Evolutionary conservation across 1,140 invertebrate genomes (phyloP), one percentile per base, ranked within the genome.

Genomic region (Rhopalosiphum padi): DNA sequence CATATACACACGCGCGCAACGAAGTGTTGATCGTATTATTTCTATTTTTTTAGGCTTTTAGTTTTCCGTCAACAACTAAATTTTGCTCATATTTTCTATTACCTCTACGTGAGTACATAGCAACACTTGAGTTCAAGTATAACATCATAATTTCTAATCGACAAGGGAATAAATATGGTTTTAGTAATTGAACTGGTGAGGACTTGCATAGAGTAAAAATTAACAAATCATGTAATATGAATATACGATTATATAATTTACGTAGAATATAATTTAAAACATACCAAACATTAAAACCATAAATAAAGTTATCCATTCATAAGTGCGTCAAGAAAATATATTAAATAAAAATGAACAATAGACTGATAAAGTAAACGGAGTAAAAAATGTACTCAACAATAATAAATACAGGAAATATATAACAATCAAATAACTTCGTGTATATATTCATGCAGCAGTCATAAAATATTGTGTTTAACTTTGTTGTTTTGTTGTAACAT

Each of bases 331-430:
- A 77, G 60, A 77, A n/a, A 77, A 77, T 77, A n/a, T 77, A 77
- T 77, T 77, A 77, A 51, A 77, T 77, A n/a, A n/a, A 77, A 77
- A 77, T 77, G 15, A 77, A 77, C n/a, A 77, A 77, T 77, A n/a
- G 15, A 77, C 11, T 35, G 60, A 77, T n/a, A 77, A 83, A 83
- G 82, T 37, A 83, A 83, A 83, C 37, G 8, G 35, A 83, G n/a
- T 41, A 83, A 83, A 83, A 77, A 83, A 23, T 41, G 8, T 37
- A 37, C 35, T 83, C 37, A 41, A 85, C 83, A 41, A n/a, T 30
- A 86, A 86, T 86, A 46, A 46, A 86, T 85, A 53, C 35, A n/a
- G 46, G 15, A n/a, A 87, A 88, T 77, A 77, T 18, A 48, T 51
- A 88, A 88, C 48, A 35, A 89, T 11, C n/a, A 15, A 55, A 89